phyloP scores from a whole-genome alignment of 2,113 vertebrate genomes.

The Strix aluco region DNA sequence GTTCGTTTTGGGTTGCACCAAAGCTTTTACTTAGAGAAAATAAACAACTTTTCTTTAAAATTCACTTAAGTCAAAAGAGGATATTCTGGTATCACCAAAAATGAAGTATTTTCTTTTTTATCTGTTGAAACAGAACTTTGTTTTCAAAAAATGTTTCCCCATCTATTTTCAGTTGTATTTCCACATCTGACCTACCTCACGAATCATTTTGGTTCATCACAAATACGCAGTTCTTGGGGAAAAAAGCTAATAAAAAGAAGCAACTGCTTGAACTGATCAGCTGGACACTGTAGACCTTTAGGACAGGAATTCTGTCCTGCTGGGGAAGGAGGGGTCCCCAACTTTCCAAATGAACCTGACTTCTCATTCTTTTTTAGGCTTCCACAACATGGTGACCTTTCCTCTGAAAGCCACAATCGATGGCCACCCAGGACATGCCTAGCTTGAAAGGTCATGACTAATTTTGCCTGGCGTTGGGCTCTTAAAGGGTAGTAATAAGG shows the following conservation, averaged over 20 bases:
- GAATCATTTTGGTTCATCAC: not conserved
- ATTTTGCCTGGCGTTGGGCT: conserved; percentile 57
- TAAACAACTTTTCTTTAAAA: not conserved
- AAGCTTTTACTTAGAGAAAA: not conserved
- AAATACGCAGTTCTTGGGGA: not conserved
- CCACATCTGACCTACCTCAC: not conserved
- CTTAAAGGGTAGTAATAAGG: conserved; percentile 36
- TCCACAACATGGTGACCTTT: conserved; percentile 60
- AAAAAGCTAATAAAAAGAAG: not conserved
- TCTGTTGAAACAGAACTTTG: not conserved
- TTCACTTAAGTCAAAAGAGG: not conserved
- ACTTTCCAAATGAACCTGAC: conserved; percentile 37
- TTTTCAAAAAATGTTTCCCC: not conserved
- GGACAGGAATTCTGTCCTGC: not conserved
- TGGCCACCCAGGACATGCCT: conserved; percentile 56
- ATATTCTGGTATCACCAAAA: not conserved
- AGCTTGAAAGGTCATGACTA: conserved; percentile 61
- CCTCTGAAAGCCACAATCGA: conserved; percentile 58
- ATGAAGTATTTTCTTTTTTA: not conserved
- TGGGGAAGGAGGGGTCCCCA: conserved; percentile 32
- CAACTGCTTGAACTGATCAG: not conserved
- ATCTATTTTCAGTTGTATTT: not conserved
- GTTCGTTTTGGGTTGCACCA: not conserved
- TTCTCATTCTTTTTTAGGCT: conserved; percentile 66
- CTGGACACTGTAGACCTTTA: not conserved